Conservation (phyloP, 2,888 invertebrate species). For the Drosophila ustulata region DNA sequence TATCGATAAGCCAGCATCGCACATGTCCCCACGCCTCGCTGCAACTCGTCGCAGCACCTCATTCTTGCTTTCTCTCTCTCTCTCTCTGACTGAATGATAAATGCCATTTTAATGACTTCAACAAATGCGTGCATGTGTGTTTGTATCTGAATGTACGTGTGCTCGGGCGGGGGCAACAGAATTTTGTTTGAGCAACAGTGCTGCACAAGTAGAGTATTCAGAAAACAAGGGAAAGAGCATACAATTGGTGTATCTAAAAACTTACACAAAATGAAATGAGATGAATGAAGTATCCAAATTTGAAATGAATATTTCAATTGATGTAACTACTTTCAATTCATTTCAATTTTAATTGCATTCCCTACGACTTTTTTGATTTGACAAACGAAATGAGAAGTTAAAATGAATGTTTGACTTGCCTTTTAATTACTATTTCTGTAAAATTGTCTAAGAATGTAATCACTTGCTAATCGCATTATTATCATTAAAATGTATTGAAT, state of each 20-base stretch:
- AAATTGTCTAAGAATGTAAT: neutral
- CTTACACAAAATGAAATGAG: too few relatives aligned
- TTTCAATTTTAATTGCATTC: too few relatives aligned
- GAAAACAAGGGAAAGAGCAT: neutral
- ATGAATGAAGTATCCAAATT: neutral
- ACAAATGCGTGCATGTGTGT: constrained; percentile 29
- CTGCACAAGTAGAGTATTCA: constrained; percentile 34
- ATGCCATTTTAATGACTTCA: constrained; percentile 78
- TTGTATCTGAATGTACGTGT: constrained; percentile 17
- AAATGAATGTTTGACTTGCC: neutral
- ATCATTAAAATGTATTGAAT: neutral
- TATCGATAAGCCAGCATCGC: constrained; percentile 75
- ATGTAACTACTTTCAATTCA: too few relatives aligned
- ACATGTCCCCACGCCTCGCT: constrained; percentile 23
- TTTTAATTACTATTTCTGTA: neutral
- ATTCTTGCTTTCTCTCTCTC: neutral
- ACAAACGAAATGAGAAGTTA: too few relatives aligned
- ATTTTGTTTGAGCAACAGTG: constrained; percentile 46
- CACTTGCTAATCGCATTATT: neutral
- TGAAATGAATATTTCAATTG: neutral
- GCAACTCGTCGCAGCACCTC: neutral
- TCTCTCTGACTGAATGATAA: constrained; percentile 60
- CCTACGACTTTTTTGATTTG: too few relatives aligned
- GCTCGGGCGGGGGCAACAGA: constrained; percentile 1
- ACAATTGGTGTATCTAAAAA: too few relatives aligned